Percentiles rank a stretch among this genome's conserved stretches.
These are phyloP conservation scores for Globodera rostochiensis DNA, from an alignment of 1,140 invertebrate species.

Conservation along the genomic window DNA sequence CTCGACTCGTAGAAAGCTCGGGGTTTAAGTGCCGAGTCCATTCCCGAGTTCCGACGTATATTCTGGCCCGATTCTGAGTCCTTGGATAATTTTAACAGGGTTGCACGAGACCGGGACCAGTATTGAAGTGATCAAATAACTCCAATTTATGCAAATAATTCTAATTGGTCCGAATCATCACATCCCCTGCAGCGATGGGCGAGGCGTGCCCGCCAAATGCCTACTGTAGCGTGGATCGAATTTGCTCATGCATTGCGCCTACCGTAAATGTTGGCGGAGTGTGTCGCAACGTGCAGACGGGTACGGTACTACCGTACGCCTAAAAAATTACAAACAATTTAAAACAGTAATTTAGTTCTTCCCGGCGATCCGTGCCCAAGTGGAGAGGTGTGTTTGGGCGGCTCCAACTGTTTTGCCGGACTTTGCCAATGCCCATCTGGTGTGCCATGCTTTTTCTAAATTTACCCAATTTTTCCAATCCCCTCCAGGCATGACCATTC, in stretches of 20 bases:
- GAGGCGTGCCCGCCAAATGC: slow-evolving; percentile 50
- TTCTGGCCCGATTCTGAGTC: no score
- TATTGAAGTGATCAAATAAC: no score
- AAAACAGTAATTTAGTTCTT: slow-evolving; percentile 12
- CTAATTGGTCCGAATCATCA: not conserved
- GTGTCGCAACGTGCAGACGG: slow-evolving; percentile 44
- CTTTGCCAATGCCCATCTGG: slow-evolving; percentile 44
- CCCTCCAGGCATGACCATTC: slow-evolving; percentile 22
- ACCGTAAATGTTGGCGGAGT: slow-evolving; percentile 50
- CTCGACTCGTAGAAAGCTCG: no score
- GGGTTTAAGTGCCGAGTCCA: no score
- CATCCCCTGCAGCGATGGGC: slow-evolving; percentile 23
- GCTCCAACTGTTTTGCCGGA: slow-evolving; percentile 37
- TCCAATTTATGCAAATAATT: no score
- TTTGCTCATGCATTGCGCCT: slow-evolving; percentile 50
- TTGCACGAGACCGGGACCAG: no score
- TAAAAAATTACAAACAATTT: not conserved
- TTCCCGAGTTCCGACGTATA: no score
- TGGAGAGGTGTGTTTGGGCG: slow-evolving; percentile 42
- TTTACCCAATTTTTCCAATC: not conserved
- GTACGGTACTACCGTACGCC: slow-evolving; percentile 23
- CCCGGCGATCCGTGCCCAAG: slow-evolving; percentile 45
- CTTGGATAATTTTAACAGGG: no score
- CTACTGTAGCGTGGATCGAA: slow-evolving; percentile 38
- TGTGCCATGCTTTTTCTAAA: not conserved